Conservation (phyloP, 2,888 invertebrate genomes). For the Cantharis lateralis region DNA sequence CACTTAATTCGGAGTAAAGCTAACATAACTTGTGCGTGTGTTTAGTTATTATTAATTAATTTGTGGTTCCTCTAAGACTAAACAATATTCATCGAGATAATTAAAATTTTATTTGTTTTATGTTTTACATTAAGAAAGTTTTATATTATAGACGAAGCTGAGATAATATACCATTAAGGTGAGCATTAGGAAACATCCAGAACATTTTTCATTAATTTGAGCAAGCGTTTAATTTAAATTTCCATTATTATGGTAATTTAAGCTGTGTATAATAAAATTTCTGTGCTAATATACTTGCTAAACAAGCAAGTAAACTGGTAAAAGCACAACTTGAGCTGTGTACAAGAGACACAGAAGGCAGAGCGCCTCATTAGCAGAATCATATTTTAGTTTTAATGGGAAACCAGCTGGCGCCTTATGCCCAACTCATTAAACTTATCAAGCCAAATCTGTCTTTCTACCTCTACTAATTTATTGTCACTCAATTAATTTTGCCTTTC, state of each 20-base stretch:
- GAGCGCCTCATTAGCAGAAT: slow-evolving; percentile 29
- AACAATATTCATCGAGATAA: neutral
- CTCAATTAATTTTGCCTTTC: slow-evolving; percentile 8
- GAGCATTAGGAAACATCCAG: slow-evolving; percentile 7
- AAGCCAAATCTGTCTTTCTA: slow-evolving; percentile 19
- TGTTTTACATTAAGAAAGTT: neutral
- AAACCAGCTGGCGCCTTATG: slow-evolving; percentile 27
- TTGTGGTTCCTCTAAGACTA: neutral
- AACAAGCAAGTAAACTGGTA: slow-evolving; percentile 24
- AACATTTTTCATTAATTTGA: slow-evolving; percentile 19
- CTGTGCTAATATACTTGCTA: slow-evolving; percentile 24
- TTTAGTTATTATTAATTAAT: neutral
- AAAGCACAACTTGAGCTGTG: slow-evolving; percentile 14
- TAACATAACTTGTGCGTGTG: neutral
- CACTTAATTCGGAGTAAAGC: neutral
- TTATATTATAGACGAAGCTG: neutral
- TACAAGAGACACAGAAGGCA: slow-evolving; percentile 18
- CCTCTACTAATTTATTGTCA: slow-evolving; percentile 14
- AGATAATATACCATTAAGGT: slow-evolving; percentile 1
- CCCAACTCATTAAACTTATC: slow-evolving; percentile 28
- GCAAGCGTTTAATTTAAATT: slow-evolving; percentile 23
- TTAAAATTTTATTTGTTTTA: neutral
- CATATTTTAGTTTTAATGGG: slow-evolving; percentile 33
- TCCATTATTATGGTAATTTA: slow-evolving; percentile 28
- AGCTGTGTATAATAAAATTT: slow-evolving; percentile 26